Evolutionary conservation across 1,140 invertebrate genomes (phyloP), one percentile per base, ranked within the genome.

Genomic region (Euura lappo): DNA sequence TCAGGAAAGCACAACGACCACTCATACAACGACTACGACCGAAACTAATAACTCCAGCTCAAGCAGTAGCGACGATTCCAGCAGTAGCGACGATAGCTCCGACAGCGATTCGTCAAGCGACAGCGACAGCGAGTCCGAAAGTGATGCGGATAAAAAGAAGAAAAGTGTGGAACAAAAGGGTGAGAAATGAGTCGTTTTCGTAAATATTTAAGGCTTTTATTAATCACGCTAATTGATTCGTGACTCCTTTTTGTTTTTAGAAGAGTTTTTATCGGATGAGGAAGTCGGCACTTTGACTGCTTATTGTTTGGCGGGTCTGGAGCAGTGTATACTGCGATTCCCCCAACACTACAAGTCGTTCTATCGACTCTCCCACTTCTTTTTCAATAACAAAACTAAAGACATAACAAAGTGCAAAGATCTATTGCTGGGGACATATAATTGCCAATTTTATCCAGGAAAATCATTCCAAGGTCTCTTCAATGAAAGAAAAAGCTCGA

Each of bases 261-360:
- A 89, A 66, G 82, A 85, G 67, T 82, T 75, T 69, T 78, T 84
- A 47, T 80, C 79, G 0, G 84, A 87, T 46, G 83, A 85, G 74
- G 84, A 88, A 73, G 83, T 87, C 45, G 76, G 76, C 5, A 76
- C 74, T 64, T 78, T 91, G 8, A 88, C 90, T 72, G 73, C 81
- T 47, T 79, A 88, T 13, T 97, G 96, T 84, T 80, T 97, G 43
- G 89, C 90, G 79, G 95, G 94, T 13, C 84, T 98, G 67, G 93
- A 96, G 87, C 91, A 96, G 76, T 98, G 96, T 83, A 89, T 96
- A 4, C 90, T 91, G 68, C 88, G 97, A 64, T 97, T 97, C 87
- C 93, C 95, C 0, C 94, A 95, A 77, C 96, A 99, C 88, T 98
- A 98, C 84, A 98, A 98, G 87, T 95, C 96, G 0, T 89, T 97